Evolutionary conservation across 2,113 vertebrate species (phyloP).

Genomic region (Emydocephalus ijimae): DNA sequence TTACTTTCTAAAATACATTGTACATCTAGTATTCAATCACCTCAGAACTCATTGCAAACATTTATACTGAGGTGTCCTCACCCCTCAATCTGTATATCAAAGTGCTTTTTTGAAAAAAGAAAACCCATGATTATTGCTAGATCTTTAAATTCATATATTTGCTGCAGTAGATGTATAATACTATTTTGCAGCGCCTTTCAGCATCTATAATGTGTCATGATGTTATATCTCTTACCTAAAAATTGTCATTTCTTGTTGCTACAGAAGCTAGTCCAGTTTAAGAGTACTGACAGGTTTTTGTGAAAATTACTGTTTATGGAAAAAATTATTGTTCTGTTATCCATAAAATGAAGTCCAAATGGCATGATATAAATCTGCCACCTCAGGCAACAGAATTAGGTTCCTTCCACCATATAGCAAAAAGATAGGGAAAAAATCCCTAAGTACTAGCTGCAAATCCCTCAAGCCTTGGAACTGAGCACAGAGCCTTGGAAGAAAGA

Average conservation of each 20-base stretch:
- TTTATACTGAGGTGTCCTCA: background rate
- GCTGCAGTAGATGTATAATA: background rate
- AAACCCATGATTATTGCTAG: background rate
- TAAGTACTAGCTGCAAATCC: conserved; percentile 62
- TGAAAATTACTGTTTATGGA: background rate
- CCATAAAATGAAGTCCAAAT: conserved; percentile 7
- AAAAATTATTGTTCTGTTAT: background rate
- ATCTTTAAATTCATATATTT: background rate
- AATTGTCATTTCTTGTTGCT: conserved; percentile 25
- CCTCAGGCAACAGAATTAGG: conserved; percentile 38
- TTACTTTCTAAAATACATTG: background rate
- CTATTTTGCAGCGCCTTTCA: background rate
- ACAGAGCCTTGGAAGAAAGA: conserved; percentile 61
- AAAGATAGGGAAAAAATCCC: conserved; percentile 29
- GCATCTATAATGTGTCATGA: background rate
- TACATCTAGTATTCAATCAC: background rate
- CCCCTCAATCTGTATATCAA: background rate
- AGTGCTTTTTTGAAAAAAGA: background rate
- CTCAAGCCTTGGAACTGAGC: conserved; percentile 63
- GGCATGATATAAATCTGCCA: conserved; percentile 29
- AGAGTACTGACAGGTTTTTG: conserved; percentile 13
- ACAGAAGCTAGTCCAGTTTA: conserved; percentile 24
- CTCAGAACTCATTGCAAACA: background rate
- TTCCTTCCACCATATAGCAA: conserved; percentile 34
- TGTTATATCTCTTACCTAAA: background rate